Evolutionary conservation across 1,140 invertebrate species (phyloP), one percentile per base, ranked within the genome.

Genomic region (Steinernema feltiae): DNA sequence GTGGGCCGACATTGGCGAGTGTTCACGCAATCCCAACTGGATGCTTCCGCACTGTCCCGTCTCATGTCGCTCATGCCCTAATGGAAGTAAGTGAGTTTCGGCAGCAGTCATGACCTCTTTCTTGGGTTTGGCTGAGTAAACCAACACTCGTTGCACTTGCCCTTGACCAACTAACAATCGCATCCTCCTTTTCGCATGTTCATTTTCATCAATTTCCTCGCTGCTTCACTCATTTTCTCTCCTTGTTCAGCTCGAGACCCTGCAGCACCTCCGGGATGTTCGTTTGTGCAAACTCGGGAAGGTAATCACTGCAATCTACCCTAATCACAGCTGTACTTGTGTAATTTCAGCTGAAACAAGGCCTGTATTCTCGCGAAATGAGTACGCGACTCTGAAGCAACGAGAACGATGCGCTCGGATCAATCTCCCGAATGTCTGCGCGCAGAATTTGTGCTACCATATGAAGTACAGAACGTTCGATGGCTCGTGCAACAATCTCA

Each of bases 401-500:
- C 12, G 35, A 48, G 31, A 78, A 71, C 30, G 53, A 69, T 70
- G 70, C 24, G 72, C 69, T 27, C 30, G 35, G 30, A 17, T 76
- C n/a, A 41, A 78, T 21, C 32, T 74, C 21, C 74, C 77, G 18
- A 41, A 41, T 17, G 77, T 75, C 29, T 80, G 79, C 46, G 48
- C 48, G 12, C 27, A 48, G 1, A 80, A 80, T 63, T 53, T 63
- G 3, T 80, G 79, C 72, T 81, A 78, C 53, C 79, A 81, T 35
- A 35, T 85, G 27, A 94, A 94, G 82, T 98, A 97, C 85, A 90
- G 96, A 0, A 92, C 90, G 21, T 90, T 94, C 72, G 94, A 98
- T 87, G 97, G 96, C 0, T 92, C 91, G 1, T 99, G 97, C 85
- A 99, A 99, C 86, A 98, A 99, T 87, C 88, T 95, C n/a, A 89